phyloP scores from a whole-genome alignment of 2,113 vertebrate genomes.

The Myodes glareolus region DNA sequence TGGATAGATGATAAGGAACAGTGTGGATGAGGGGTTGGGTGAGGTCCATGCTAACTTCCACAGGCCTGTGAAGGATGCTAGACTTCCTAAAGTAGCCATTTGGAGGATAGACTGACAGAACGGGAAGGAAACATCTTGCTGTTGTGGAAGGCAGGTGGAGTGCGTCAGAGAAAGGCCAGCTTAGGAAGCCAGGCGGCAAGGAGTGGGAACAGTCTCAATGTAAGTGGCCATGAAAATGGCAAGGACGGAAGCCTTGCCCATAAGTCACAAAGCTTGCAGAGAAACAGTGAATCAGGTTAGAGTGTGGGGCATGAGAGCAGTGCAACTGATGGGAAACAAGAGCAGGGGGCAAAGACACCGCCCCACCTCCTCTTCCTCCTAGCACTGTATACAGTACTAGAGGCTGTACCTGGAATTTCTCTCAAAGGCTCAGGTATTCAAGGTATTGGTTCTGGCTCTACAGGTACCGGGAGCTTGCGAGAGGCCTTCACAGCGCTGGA shows the following conservation, averaged over 20 bases:
- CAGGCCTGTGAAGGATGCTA: too few relatives aligned
- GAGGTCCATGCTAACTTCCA: not conserved
- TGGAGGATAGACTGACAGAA: not conserved
- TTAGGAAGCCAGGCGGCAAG: not conserved
- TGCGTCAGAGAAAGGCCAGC: not conserved
- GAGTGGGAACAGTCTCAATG: not conserved
- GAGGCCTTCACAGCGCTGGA: not conserved
- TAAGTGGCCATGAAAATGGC: not conserved
- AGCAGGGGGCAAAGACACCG: fast-evolving
- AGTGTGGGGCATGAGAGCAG: fast-evolving
- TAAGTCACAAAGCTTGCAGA: not conserved
- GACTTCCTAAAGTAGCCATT: fast-evolving
- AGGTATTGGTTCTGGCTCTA: not conserved
- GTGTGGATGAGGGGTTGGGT: not conserved
- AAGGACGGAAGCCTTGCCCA: fast-evolving
- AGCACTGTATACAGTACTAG: not conserved
- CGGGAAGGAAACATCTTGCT: fast-evolving
- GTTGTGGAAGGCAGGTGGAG: too few relatives aligned
- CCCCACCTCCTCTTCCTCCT: not conserved
- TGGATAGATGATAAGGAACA: not conserved
- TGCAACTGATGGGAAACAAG: not conserved
- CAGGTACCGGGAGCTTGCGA: not conserved
- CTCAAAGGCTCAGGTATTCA: not conserved
- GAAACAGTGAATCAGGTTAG: too few relatives aligned
- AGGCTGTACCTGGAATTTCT: not conserved